phyloP scores from a whole-genome alignment of 1,140 invertebrate species.

The Aethina tumida region DNA sequence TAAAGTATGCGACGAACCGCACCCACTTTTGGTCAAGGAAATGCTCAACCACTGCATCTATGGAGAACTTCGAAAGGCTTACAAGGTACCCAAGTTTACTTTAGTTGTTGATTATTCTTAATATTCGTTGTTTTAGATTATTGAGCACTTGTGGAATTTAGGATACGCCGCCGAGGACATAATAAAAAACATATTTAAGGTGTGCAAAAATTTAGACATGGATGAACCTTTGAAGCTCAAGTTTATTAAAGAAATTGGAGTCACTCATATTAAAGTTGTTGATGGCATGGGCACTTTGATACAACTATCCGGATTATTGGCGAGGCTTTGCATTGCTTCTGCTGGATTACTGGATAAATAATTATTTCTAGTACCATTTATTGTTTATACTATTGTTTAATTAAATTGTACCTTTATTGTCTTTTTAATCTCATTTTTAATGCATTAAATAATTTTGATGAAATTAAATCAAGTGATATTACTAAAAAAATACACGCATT shows the following conservation, averaged over 20 bases:
- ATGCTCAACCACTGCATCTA: conserved; percentile 82
- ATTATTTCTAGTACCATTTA: too few relatives aligned
- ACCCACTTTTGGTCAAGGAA: conserved; percentile 85
- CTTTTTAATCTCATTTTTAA: too few relatives aligned
- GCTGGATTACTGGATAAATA: too few relatives aligned
- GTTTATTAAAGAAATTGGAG: conserved; percentile 90
- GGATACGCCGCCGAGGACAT: conserved; percentile 97
- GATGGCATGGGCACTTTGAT: conserved; percentile 81
- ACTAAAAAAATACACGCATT: too few relatives aligned
- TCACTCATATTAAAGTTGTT: conserved; percentile 82
- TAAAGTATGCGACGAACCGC: conserved; percentile 99
- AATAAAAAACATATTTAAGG: conserved; percentile 88
- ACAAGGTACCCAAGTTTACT: conserved; percentile 46
- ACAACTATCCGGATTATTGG: conserved; percentile 82
- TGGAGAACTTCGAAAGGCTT: conserved; percentile 79
- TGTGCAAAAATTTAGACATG: conserved; percentile 78
- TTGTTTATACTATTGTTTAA: too few relatives aligned
- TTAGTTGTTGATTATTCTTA: background rate
- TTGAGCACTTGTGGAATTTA: conserved; percentile 80
- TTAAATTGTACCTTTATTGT: too few relatives aligned
- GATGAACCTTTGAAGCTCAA: conserved; percentile 74
- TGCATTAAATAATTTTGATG: too few relatives aligned
- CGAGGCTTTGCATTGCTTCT: conserved; percentile 63
- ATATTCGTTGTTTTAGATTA: conserved; percentile 44
- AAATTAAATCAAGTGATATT: too few relatives aligned